Conservation (phyloP, 2,888 invertebrate species). For the Phymatocera aterrima region DNA sequence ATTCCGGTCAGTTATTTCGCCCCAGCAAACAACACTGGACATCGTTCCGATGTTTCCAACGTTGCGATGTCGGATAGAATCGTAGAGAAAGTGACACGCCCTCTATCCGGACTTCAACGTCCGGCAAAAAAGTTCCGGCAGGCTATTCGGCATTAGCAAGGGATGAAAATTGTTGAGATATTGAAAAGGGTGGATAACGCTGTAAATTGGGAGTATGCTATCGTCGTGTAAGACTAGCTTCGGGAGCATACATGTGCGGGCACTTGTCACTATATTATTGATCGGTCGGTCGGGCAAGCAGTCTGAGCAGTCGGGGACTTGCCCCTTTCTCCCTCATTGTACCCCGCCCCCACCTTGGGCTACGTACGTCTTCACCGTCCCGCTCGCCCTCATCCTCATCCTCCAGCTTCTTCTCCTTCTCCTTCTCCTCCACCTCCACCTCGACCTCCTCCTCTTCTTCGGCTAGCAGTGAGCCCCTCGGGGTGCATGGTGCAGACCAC, state of each 20-base stretch:
- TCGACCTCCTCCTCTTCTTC: slow-evolving; percentile 47
- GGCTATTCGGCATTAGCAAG: no score
- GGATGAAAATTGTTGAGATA: not conserved
- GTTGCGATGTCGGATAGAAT: not conserved
- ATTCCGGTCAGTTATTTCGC: not conserved
- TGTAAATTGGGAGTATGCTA: not conserved
- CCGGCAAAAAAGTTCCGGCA: not conserved
- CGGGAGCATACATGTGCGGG: slow-evolving; percentile 39
- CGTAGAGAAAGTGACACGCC: slow-evolving; percentile 12
- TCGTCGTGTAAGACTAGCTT: slow-evolving; percentile 23
- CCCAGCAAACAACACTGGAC: not conserved
- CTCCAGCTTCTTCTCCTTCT: slow-evolving; percentile 27
- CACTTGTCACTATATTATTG: slow-evolving; percentile 46
- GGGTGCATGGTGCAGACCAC: slow-evolving; percentile 43
- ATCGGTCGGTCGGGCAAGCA: slow-evolving; percentile 45
- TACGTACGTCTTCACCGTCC: slow-evolving; percentile 45
- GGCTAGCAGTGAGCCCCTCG: slow-evolving; percentile 46
- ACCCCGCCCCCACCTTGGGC: slow-evolving; percentile 39
- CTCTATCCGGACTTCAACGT: not conserved
- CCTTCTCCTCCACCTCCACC: not conserved
- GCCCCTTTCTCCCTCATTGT: slow-evolving; percentile 35
- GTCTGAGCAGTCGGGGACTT: slow-evolving; percentile 45
- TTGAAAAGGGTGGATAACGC: not conserved
- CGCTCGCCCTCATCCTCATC: slow-evolving; percentile 35
- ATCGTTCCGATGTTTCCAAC: not conserved